phyloP scores from a whole-genome alignment of 2,888 invertebrate genomes.

The Lucinisca nassula region DNA sequence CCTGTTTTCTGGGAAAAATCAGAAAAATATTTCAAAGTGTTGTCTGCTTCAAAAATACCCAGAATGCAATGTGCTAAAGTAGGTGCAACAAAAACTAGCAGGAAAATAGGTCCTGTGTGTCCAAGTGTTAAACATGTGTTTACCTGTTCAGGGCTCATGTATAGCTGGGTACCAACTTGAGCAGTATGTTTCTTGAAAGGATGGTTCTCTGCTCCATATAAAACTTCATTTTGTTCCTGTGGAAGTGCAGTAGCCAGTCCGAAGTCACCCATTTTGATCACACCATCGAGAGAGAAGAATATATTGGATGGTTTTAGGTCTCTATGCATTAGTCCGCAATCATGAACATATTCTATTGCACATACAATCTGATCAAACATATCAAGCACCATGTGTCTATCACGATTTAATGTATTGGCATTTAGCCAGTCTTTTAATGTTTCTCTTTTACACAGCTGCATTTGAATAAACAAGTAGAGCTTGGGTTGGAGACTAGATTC shows the following conservation, averaged over 20 bases:
- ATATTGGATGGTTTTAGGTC: conserved; percentile 98
- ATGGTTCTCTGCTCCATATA: conserved; percentile 37
- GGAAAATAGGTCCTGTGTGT: too few relatives aligned
- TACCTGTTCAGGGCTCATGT: conserved; percentile 99
- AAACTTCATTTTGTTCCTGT: conserved; percentile 83
- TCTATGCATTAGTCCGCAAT: conserved; percentile 97
- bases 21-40: too few relatives aligned
- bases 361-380: conserved; percentile 93
- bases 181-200: conserved; percentile 86
- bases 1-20: too few relatives aligned
- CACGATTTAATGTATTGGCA: conserved; percentile 83
- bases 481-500: conserved; percentile 55
- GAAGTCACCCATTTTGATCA: conserved; percentile 99
- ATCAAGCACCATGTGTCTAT: conserved; percentile 80
- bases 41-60: too few relatives aligned
- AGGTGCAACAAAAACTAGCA: too few relatives aligned
- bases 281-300: conserved; percentile 96
- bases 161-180: conserved; percentile 95
- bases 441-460: conserved; percentile 97
- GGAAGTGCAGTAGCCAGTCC: conserved; percentile 97
- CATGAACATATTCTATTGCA: conserved; percentile 98
- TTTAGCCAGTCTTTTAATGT: conserved; percentile 97
- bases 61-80: too few relatives aligned
- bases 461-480: conserved; percentile 97
- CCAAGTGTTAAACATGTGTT: too few relatives aligned